phyloP scores from a whole-genome alignment of 1,140 invertebrate genomes.

The Protaetia brevitarsis region DNA sequence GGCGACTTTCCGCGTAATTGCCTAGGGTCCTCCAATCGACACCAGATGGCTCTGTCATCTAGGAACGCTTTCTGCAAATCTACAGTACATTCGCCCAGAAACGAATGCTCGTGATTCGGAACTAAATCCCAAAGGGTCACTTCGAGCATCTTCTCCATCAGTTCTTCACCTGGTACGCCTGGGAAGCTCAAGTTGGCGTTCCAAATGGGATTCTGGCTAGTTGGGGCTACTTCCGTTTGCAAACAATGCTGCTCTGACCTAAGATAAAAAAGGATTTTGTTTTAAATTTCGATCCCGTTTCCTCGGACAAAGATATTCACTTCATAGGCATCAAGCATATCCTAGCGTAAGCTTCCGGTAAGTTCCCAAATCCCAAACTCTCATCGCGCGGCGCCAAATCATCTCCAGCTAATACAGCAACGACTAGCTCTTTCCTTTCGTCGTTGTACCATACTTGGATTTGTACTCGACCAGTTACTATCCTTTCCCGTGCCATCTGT shows the following conservation, averaged over 20 bases:
- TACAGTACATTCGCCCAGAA: conserved; percentile 79
- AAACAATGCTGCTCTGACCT: conserved; percentile 69
- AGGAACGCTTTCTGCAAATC: conserved; percentile 78
- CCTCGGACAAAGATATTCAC: conserved; percentile 56
- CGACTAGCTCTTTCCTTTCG: conserved; percentile 75
- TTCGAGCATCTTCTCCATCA: conserved; percentile 76
- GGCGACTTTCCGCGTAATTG: conserved; percentile 67
- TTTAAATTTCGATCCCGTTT: not conserved
- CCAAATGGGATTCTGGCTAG: conserved; percentile 83
- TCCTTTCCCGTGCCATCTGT: conserved; percentile 69
- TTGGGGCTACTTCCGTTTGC: conserved; percentile 77
- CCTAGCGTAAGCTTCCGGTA: conserved; percentile 80
- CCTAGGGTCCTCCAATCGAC: conserved; percentile 76
- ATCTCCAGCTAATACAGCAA: conserved; percentile 78
- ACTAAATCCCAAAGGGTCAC: conserved; percentile 84
- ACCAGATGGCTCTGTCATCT: conserved; percentile 83
- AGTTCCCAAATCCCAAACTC: conserved; percentile 64
- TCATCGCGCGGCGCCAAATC: conserved; percentile 76
- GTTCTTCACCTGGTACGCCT: conserved; percentile 70
- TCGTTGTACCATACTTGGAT: conserved; percentile 83
- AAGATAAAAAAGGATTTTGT: conserved; percentile 21
- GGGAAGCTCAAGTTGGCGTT: conserved; percentile 83
- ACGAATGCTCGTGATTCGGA: conserved; percentile 75
- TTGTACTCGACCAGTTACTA: conserved; percentile 73
- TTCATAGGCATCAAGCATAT: conserved; percentile 72